Percentiles rank a stretch among this genome's conserved stretches.
These are phyloP conservation scores for Numenius arquata DNA, from an alignment of 2,113 vertebrate genomes.

Conservation along the genomic window DNA sequence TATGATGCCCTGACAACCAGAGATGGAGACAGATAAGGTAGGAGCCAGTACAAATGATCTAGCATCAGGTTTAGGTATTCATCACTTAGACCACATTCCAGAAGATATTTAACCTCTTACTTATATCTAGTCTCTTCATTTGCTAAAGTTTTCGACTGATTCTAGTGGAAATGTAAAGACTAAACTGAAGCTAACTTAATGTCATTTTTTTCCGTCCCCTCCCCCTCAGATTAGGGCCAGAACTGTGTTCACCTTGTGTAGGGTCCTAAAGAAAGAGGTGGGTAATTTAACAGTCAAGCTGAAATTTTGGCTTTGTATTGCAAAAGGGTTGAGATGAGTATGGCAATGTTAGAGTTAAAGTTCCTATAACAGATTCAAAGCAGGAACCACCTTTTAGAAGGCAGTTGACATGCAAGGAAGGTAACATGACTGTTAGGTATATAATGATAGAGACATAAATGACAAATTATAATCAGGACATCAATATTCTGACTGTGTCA, in stretches of 20 bases:
- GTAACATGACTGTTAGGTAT: not conserved
- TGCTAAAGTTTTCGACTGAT: not conserved
- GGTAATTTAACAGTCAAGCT: not conserved
- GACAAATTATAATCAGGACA: slow-evolving; percentile 19
- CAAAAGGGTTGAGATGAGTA: not conserved
- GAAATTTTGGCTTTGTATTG: not conserved
- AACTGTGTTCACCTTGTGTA: not conserved
- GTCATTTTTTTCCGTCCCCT: not conserved
- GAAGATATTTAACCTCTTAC: not conserved
- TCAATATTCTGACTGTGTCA: slow-evolving; percentile 12
- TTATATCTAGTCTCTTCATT: not conserved
- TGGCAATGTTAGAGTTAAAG: not conserved
- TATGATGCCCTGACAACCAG: not conserved
- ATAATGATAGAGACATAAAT: slow-evolving; percentile 1
- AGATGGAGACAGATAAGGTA: not conserved
- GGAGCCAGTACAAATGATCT: not conserved
- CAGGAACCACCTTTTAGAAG: not conserved
- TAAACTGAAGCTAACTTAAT: not conserved
- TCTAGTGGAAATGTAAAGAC: not conserved
- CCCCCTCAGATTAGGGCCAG: not conserved
- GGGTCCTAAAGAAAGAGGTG: not conserved
- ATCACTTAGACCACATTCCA: not conserved
- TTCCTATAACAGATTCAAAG: not conserved
- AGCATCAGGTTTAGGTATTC: not conserved
- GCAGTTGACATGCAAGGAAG: not conserved